These are phyloP conservation scores for Thalassaphorura encarpata DNA, from an alignment of 1,140 invertebrate species.

Conservation along the genomic window DNA sequence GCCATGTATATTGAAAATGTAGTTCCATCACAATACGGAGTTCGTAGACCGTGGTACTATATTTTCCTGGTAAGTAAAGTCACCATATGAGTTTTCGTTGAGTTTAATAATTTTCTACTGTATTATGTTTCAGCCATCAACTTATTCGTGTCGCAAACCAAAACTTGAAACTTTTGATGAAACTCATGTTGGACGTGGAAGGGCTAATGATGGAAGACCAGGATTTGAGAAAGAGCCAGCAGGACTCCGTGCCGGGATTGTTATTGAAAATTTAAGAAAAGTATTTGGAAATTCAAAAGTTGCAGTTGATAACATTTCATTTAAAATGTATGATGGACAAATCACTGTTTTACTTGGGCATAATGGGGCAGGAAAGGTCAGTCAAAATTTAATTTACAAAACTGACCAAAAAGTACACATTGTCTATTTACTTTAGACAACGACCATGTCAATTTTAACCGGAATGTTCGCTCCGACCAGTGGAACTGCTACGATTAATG, in stretches of 20 bases:
- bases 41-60: slow-evolving; percentile 21
- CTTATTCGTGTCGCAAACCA: background rate
- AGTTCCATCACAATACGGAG: slow-evolving; percentile 12
- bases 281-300: slow-evolving; percentile 39
- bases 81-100: background rate
- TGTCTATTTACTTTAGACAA: slow-evolving; percentile 44
- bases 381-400: background rate
- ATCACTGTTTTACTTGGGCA: slow-evolving; percentile 49
- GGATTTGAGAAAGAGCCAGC: slow-evolving; percentile 47
- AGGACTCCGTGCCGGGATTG: slow-evolving; percentile 46
- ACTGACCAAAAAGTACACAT: slow-evolving; percentile 37
- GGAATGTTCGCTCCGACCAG: slow-evolving; percentile 49
- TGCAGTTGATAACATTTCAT: slow-evolving; percentile 54
- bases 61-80: slow-evolving; percentile 13
- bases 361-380: slow-evolving; percentile 43
- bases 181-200: background rate
- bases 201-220: background rate
- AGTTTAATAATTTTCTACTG: background rate
- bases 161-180: background rate
- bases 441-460: slow-evolving; percentile 69
- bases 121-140: background rate
- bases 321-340: slow-evolving; percentile 58
- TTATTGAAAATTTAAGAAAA: slow-evolving; percentile 52
- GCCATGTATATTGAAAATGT: slow-evolving; percentile 20
- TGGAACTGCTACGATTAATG: slow-evolving; percentile 53